Base-by-base conservation (phyloP, 2,797 vertebrate species). In the Cirrhinus molitorella region DNA sequence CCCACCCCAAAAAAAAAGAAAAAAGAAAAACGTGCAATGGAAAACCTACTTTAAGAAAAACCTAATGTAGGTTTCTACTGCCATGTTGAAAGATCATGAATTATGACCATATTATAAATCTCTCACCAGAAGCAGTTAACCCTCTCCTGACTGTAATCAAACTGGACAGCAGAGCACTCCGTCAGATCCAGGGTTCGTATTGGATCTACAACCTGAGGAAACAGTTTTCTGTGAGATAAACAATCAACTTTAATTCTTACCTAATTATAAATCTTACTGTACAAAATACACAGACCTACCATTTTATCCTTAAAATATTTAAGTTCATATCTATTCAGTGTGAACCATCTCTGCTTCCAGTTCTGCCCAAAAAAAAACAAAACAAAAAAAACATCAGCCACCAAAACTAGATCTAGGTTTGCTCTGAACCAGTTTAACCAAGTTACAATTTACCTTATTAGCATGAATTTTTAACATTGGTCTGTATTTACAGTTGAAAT, bases 261-360 rank as follows among this genome's bases (percentile, higher is more conserved):
- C 17, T 14, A 31, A 31, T n/a, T 45, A 40, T 68, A 45, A 57
- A 31, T 61, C 23, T 40, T 37, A 17, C 7, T 37, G 10, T 11
- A 21, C 37, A 51, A 63, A 71, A 55, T 16, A 49, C 51, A 78
- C 25, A 19, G 28, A 93, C 96, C 96, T 88, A 99, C 98, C 95
- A 94, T 94, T 91, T 97, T 97, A 85, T 99, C 97, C 92, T 97
- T 99, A 92, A 97, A 99, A 92, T 99, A 99, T 86, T 97, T 99
- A 12, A 99, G 95, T 88, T 99, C 96, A 81, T 98, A 94, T 92
- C 97, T 96, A 78, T 96, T 96, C 87, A 99, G 88, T 5, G 96
- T 99, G 91, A 99, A 99, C 98, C 98, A 99, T 82, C 98, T 95
- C 81, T 96, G 97, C 92, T 98, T 99, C 98, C 98, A 99, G 51